These are phyloP conservation scores for Phymorhynchus buccinoides DNA, from an alignment of 1,140 invertebrate genomes.

Conservation along the genomic window DNA sequence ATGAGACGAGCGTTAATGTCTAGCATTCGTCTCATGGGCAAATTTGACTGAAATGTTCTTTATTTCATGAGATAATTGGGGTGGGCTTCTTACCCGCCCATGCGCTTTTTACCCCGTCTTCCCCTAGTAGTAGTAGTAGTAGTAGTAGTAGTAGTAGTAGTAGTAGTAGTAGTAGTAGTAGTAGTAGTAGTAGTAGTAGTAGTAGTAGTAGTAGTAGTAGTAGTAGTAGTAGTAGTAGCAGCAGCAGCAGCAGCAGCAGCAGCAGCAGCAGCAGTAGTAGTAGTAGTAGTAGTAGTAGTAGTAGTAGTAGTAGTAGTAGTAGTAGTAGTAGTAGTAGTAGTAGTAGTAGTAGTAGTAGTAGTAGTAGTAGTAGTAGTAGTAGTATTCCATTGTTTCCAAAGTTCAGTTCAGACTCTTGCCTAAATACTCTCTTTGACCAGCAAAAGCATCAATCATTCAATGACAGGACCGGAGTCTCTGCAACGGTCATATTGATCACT, in stretches of 20 bases:
- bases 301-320: constrained; percentile 49
- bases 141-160: constrained; percentile 48
- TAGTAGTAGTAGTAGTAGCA: constrained; percentile 43
- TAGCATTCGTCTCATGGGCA: no score
- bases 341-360: constrained; percentile 35
- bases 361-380: no score
- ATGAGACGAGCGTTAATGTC: no score
- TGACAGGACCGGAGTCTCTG: no score
- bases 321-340: constrained; percentile 47
- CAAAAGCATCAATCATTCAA: no score
- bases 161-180: constrained; percentile 46
- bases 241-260: constrained; percentile 38
- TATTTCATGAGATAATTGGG: no score
- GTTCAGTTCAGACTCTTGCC: not conserved
- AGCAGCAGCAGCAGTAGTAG: constrained; percentile 45
- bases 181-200: constrained; percentile 39
- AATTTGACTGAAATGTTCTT: no score
- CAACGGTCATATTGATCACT: no score
- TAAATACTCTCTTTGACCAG: not conserved
- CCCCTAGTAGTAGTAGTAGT: no score
- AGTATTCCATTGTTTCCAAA: no score
- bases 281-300: constrained; percentile 44
- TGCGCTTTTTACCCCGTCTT: no score
- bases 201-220: constrained; percentile 42
- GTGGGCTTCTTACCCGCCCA: no score